These are phyloP conservation scores for Megalops atlanticus DNA, from an alignment of 2,113 vertebrate species.

Conservation along the genomic window DNA sequence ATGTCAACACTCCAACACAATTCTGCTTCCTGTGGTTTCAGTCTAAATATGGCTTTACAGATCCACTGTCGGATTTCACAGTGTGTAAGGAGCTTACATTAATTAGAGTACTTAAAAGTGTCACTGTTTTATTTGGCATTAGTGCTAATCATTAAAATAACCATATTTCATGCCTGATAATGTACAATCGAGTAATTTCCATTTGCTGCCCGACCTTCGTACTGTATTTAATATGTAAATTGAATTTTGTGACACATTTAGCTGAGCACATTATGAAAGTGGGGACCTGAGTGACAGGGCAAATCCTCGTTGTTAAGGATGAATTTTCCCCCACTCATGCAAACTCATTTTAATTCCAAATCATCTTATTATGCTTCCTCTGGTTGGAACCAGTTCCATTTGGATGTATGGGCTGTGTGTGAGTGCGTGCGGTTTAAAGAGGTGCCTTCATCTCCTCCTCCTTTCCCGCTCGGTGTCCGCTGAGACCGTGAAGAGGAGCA, in stretches of 20 bases:
- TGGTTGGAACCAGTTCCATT: neutral
- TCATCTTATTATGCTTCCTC: constrained; percentile 6
- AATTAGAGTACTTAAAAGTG: constrained; percentile 29
- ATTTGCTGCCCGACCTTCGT: constrained; percentile 15
- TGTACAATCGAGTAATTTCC: constrained; percentile 23
- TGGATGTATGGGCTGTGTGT: neutral
- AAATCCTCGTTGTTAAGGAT: constrained; percentile 22
- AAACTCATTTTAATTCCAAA: constrained; percentile 15
- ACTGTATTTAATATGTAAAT: constrained; percentile 36
- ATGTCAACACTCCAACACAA: neutral
- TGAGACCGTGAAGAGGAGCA: constrained; percentile 9
- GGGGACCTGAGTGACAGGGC: constrained; percentile 17
- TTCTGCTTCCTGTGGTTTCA: constrained; percentile 12
- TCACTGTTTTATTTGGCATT: constrained; percentile 22
- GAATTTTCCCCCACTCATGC: neutral
- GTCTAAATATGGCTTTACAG: constrained; percentile 2
- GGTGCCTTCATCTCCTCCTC: neutral
- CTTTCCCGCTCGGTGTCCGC: neutral
- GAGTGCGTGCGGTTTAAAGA: neutral
- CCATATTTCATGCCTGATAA: constrained; percentile 26
- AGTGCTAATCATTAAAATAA: constrained; percentile 25
- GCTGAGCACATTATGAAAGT: neutral
- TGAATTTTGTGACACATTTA: constrained; percentile 28
- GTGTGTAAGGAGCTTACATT: constrained; percentile 29
- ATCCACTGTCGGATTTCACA: constrained; percentile 12